A percentile compares a stretch with the other conserved stretches of the same genome.
Evolutionary conservation across 2,797 vertebrate genomes (phyloP).

Genomic region (Craterocephalus amniculus): DNA sequence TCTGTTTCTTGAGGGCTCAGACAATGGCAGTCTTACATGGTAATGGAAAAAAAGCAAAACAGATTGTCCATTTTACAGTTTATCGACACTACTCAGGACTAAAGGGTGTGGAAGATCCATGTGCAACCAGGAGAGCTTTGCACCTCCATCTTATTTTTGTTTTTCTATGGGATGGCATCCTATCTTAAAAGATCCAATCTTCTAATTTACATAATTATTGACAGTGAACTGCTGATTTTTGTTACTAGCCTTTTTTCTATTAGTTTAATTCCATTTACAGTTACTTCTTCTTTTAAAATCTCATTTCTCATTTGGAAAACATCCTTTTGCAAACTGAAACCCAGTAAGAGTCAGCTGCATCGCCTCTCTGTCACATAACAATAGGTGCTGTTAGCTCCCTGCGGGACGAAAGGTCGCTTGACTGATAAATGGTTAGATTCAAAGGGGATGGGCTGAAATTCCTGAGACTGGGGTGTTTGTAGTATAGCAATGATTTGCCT

Average conservation of each 20-base stretch:
- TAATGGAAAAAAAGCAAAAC: no score
- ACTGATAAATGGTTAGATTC: slow-evolving; percentile 31
- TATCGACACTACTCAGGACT: no score
- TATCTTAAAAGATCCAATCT: no score
- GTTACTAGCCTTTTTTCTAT: not conserved
- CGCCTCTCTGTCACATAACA: slow-evolving; percentile 58
- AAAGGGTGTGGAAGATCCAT: no score
- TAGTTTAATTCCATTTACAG: not conserved
- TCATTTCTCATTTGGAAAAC: slow-evolving; percentile 18
- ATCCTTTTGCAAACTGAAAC: slow-evolving; percentile 29
- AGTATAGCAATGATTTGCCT: slow-evolving; percentile 45
- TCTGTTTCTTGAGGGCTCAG: not conserved
- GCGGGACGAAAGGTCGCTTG: slow-evolving; percentile 44
- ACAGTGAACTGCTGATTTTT: not conserved
- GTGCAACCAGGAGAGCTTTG: no score
- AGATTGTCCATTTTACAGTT: no score
- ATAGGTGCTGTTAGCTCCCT: slow-evolving; percentile 57
- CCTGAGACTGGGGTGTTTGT: slow-evolving; percentile 52
- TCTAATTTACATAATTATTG: no score
- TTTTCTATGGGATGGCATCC: no score
- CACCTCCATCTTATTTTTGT: no score
- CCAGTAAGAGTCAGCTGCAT: slow-evolving; percentile 35
- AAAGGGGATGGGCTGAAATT: slow-evolving; percentile 44
- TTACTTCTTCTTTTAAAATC: slow-evolving; percentile 33
- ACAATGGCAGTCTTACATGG: no score